Evolutionary conservation across 2,113 vertebrate species (phyloP).

Genomic region (Gila orcuttii): DNA sequence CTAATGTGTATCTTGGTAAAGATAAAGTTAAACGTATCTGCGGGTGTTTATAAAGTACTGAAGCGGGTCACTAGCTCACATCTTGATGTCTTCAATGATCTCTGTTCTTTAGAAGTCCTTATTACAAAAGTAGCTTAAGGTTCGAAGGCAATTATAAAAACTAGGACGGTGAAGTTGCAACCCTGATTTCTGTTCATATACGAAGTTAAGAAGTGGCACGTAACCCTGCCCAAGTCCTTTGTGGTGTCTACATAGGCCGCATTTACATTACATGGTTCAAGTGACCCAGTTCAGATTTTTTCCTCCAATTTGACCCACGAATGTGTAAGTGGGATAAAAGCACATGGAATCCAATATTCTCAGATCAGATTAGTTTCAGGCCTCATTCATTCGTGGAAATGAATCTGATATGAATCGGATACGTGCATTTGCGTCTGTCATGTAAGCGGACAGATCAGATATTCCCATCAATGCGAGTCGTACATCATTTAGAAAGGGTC

Average conservation of each 20-base stretch:
- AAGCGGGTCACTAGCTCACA: neutral
- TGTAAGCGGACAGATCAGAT: too few relatives aligned
- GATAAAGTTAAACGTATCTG: neutral
- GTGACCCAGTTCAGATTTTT: neutral
- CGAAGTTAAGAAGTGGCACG: slow-evolving; percentile 26
- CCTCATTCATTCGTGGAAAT: too few relatives aligned
- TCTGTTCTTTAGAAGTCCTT: neutral
- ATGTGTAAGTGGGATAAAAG: too few relatives aligned
- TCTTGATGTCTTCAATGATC: neutral
- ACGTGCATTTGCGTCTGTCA: too few relatives aligned
- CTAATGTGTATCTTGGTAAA: neutral
- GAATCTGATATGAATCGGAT: too few relatives aligned
- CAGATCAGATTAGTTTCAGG: too few relatives aligned
- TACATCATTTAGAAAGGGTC: too few relatives aligned
- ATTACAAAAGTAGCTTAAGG: slow-evolving; percentile 3
- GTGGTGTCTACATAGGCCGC: neutral
- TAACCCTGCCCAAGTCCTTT: slow-evolving; percentile 1
- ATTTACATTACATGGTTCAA: too few relatives aligned
- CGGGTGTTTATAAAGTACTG: neutral
- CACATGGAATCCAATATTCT: too few relatives aligned
- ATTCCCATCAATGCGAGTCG: too few relatives aligned
- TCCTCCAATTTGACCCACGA: too few relatives aligned
- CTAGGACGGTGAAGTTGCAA: slow-evolving; percentile 1
- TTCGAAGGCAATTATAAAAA: slow-evolving; percentile 20
- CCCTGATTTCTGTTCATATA: slow-evolving; percentile 11